A percentile compares a stretch with the other conserved stretches of the same genome.
Conservation (phyloP, 2,797 vertebrate species). For the Oreochromis grahami region DNA sequence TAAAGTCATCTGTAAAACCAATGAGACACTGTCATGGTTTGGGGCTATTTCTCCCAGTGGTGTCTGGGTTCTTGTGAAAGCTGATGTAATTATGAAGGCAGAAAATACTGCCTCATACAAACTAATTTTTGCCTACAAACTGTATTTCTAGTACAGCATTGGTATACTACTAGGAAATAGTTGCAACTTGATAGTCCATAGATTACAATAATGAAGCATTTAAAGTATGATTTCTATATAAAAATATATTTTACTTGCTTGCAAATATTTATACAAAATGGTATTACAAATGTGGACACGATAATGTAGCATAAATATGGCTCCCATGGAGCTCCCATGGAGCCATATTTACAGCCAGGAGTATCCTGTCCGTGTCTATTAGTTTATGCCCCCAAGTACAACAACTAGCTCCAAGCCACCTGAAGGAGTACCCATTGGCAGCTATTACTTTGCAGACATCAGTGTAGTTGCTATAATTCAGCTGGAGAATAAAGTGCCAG, state of each 20-base stretch:
- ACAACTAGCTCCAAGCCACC: background rate
- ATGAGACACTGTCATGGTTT: background rate
- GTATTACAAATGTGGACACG: background rate
- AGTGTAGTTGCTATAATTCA: conserved; percentile 35
- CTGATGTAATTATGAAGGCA: background rate
- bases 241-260: background rate
- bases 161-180: background rate
- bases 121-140: background rate
- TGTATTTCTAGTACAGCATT: background rate
- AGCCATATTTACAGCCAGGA: background rate
- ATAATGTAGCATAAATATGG: background rate
- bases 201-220: background rate
- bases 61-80: background rate
- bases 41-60: background rate
- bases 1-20: background rate
- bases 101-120: background rate
- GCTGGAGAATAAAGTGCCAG: background rate
- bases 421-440: background rate
- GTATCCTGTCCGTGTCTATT: background rate
- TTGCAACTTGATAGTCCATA: background rate
- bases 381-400: background rate
- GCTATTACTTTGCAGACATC: background rate
- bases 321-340: too few relatives aligned
- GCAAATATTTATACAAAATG: background rate
- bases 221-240: background rate